phyloP scores from a whole-genome alignment of 2,797 vertebrate genomes.

The Pipistrellus kuhlii region DNA sequence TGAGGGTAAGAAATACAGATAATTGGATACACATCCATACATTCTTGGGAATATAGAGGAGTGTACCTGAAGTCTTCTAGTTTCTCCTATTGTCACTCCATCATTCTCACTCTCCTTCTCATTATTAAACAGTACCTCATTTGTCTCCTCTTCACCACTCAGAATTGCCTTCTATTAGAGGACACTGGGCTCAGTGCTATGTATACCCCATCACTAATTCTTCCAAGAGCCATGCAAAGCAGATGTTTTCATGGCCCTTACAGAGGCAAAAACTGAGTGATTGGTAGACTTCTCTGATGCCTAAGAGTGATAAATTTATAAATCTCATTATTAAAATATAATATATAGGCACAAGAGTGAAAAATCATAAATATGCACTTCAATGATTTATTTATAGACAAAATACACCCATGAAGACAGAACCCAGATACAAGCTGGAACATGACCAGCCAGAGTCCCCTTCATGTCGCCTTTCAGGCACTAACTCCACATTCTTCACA shows the following conservation, averaged over 20 bases:
- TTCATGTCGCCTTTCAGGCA: not conserved
- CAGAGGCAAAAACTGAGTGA: not conserved
- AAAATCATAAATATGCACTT: not conserved
- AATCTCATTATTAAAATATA: not conserved
- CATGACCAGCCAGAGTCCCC: not conserved
- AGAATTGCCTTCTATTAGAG: not conserved
- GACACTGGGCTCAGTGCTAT: not conserved
- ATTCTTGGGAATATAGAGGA: not conserved
- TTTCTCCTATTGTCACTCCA: fast-evolving
- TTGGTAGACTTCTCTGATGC: not conserved
- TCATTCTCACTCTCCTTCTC: not conserved
- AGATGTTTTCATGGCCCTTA: not conserved
- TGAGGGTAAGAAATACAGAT: not conserved
- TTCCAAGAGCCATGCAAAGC: not conserved
- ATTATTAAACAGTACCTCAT: not conserved
- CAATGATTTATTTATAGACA: not conserved
- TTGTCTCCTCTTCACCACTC: not conserved
- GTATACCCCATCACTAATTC: not conserved
- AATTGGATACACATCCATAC: not conserved
- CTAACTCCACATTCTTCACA: not conserved
- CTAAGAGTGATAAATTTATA: not conserved
- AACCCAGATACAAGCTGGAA: not conserved
- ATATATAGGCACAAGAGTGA: not conserved
- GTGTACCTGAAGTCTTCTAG: not conserved
- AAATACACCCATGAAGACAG: not conserved